Evolutionary conservation across 2,797 vertebrate genomes (phyloP), one percentile per base, ranked within the genome.

Genomic region (Pseudochaenichthys georgianus): DNA sequence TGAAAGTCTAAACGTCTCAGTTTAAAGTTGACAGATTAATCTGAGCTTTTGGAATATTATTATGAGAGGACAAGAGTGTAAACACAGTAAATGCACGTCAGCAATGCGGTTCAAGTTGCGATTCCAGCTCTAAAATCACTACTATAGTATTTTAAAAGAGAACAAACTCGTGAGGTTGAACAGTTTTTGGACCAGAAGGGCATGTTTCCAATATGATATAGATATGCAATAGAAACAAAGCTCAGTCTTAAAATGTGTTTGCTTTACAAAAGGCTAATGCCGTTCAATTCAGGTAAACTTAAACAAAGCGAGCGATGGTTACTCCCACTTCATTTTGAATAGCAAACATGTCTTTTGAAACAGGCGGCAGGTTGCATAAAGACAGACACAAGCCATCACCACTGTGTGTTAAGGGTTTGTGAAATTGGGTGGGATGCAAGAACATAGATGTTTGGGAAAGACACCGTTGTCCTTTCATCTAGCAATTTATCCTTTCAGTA

Each of bases 41-140:
- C 13, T 17, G 5, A 13, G n/a, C 3, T 1, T 21, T 55, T 16
- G 50, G 9, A 16, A 31, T 15, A 42, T 5, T 15, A 42, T 5
- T 31, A 1, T 23, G 41, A 41, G 3, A 59, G 13, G 12, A 68
- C 3, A 8, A 8, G 4, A 6, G 11, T 21, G 19, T 59, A 23
- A 46, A 51, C 6, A 19, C 46, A 16, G 11, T 2, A 8, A 13
- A 6, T 13, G 2, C 5, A 0, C 21, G 11, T 50, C 5, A 10
- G 62, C 31, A 31, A 11, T 3, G 1, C 2, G 17, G 42, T 11
- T 21, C 0, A 1, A 31, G 7, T 1, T 15, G 9, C 1, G 5
- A 51, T 13, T 23, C 1, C 19, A 58, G 17, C 60, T 47, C 54
- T 16, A 23, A 28, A 16, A n/a, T 31, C 3, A 16, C 1, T 21